These are phyloP conservation scores for Erebia epiphron DNA, from an alignment of 2,888 invertebrate species.

Conservation along the genomic window DNA sequence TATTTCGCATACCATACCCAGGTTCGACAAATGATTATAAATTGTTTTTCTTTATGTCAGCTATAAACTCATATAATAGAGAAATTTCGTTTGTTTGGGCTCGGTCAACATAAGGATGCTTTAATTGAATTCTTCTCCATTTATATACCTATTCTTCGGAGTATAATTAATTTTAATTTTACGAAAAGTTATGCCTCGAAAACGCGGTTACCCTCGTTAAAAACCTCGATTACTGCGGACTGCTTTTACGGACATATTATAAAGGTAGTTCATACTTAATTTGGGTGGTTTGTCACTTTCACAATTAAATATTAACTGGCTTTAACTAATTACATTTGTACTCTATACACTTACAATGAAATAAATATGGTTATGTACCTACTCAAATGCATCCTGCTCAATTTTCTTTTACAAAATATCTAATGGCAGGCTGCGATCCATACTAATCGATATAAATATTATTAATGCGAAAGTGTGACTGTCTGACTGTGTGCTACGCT, in stretches of 20 bases:
- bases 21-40: background rate
- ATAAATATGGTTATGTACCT: background rate
- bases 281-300: background rate
- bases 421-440: background rate
- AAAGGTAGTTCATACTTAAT: background rate
- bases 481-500: too few species aligned
- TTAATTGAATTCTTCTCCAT: background rate
- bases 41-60: background rate
- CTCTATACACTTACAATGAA: background rate
- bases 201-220: too few species aligned
- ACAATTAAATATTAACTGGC: background rate
- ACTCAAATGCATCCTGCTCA: background rate
- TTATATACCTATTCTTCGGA: background rate
- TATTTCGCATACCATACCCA: background rate
- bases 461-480: too few species aligned
- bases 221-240: background rate
- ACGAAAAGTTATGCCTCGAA: background rate
- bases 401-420: background rate
- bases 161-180: background rate
- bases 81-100: background rate
- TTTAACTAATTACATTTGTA: too few species aligned
- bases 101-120: background rate
- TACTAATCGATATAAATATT: background rate
- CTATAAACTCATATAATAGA: background rate
- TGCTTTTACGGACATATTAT: background rate